Conservation (phyloP, 2,888 invertebrate species). For the Syrphus vitripennis region DNA sequence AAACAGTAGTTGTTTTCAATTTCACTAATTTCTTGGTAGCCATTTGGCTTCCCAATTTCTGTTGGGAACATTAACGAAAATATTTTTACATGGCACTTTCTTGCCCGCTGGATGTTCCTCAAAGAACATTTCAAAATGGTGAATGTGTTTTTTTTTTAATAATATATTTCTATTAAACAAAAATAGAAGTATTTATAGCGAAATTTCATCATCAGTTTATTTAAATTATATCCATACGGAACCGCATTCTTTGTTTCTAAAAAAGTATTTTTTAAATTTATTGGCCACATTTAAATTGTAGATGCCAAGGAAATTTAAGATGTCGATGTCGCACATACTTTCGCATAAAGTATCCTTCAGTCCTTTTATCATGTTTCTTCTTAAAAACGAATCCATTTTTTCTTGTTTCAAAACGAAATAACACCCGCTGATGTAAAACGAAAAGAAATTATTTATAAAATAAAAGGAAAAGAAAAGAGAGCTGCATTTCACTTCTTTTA, state of each 20-base stretch:
- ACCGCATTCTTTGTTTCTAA: background rate
- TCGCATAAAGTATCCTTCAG: slow-evolving; percentile 26
- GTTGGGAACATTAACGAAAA: background rate
- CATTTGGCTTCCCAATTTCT: background rate
- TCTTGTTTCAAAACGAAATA: background rate
- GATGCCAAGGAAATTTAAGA: slow-evolving; percentile 24
- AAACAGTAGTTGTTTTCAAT: background rate
- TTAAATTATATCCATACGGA: background rate
- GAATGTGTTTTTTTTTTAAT: background rate
- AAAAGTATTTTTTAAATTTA: background rate
- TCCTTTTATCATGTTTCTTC: background rate
- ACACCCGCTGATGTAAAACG: background rate
- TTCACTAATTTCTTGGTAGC: no score
- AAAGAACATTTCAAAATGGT: background rate
- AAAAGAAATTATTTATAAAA: background rate
- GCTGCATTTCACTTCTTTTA: no score
- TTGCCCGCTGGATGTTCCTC: background rate
- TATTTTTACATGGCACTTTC: background rate
- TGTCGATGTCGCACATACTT: slow-evolving; percentile 49
- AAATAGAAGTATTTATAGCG: background rate
- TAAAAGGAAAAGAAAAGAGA: background rate
- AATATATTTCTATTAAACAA: background rate
- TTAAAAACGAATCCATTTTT: background rate
- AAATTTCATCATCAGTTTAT: background rate
- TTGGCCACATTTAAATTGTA: slow-evolving; percentile 9